Percentiles rank a stretch among this genome's conserved stretches.
These are phyloP conservation scores for Xanthia icteritia DNA, from an alignment of 2,888 invertebrate species.

Conservation along the genomic window DNA sequence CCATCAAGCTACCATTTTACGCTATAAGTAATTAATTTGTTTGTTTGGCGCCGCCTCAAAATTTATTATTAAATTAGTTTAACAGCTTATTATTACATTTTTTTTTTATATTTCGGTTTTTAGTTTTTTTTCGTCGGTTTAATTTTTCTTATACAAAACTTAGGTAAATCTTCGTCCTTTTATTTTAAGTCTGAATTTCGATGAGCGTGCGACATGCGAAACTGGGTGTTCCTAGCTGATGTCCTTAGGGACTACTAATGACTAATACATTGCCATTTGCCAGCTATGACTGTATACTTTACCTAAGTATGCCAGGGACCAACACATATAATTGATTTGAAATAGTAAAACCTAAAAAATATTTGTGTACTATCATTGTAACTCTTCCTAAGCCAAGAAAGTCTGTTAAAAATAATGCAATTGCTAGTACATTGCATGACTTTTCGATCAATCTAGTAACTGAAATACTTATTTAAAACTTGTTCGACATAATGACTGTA, in stretches of 20 bases:
- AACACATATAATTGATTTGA: neutral
- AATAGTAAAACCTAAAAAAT: neutral
- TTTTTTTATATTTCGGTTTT: too few species aligned
- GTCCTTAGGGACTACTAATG: neutral
- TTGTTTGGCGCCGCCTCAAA: too few species aligned
- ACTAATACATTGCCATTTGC: neutral
- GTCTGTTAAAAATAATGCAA: neutral
- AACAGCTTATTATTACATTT: too few species aligned
- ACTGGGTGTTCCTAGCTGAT: too few species aligned
- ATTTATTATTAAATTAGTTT: too few species aligned
- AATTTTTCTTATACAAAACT: neutral
- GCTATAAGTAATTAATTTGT: too few species aligned
- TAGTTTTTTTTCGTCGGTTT: too few species aligned
- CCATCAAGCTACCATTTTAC: too few species aligned
- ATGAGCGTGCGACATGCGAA: neutral
- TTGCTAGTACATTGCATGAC: neutral
- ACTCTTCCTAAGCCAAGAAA: neutral
- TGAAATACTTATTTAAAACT: conserved; percentile 17
- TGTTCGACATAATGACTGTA: conserved; percentile 14
- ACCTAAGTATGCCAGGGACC: neutral
- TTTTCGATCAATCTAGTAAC: neutral
- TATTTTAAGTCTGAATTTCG: neutral
- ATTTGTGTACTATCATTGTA: neutral
- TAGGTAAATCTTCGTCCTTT: neutral
- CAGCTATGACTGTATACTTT: neutral